phyloP scores from a whole-genome alignment of 2,888 invertebrate genomes.

The Coleophora deauratella region DNA sequence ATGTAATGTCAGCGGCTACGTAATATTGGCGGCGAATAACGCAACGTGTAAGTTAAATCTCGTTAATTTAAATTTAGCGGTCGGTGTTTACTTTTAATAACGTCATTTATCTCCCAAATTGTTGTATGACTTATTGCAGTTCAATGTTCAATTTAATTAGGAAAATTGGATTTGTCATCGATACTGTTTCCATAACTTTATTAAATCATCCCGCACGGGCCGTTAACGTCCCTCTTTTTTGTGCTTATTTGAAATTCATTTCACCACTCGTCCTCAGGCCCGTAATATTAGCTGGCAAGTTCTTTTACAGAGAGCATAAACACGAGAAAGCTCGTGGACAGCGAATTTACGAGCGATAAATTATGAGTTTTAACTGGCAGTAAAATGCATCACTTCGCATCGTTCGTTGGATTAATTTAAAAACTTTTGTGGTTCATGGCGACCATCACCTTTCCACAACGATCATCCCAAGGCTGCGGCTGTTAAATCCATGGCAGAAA shows the following conservation, averaged over 20 bases:
- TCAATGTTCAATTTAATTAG: no score
- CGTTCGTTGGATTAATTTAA: conserved; percentile 5
- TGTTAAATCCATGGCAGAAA: no score
- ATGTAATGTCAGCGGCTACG: not conserved
- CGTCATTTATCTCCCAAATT: no score
- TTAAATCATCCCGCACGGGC: not conserved
- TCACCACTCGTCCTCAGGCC: not conserved
- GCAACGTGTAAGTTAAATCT: no score
- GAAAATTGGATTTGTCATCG: no score
- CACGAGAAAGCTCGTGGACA: conserved; percentile 3
- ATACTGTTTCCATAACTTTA: no score
- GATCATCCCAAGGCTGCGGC: no score
- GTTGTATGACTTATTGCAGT: no score
- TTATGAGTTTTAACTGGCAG: conserved; percentile 12
- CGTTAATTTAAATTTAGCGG: no score
- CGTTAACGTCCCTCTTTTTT: not conserved
- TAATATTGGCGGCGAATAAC: no score
- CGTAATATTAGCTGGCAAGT: not conserved
- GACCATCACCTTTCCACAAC: no score
- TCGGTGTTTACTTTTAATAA: no score
- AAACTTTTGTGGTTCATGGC: not conserved
- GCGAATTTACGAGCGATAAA: conserved; percentile 10
- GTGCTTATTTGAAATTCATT: conserved; percentile 5
- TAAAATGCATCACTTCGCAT: conserved; percentile 8
- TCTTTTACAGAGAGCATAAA: conserved; percentile 2